Percentiles rank a stretch among this genome's conserved stretches.
Evolutionary conservation across 2,888 invertebrate species (phyloP).

Genomic region (Poecilobothrus nobilitatus): DNA sequence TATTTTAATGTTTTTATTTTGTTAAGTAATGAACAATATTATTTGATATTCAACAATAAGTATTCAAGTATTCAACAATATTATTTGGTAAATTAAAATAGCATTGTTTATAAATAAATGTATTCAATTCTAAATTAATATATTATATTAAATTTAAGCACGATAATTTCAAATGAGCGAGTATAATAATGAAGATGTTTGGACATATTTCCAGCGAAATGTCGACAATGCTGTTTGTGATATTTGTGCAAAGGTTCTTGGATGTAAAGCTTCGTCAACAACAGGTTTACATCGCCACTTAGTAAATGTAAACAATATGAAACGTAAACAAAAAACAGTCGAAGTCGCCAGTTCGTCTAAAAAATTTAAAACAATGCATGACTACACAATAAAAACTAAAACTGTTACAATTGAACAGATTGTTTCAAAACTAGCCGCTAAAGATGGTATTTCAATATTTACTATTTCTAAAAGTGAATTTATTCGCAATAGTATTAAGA

Average conservation of each 20-base stretch:
- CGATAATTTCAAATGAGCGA: not conserved
- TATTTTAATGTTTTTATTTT: too few relatives aligned
- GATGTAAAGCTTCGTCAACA: constrained; percentile 12
- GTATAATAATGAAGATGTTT: constrained; percentile 9
- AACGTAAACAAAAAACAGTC: not conserved
- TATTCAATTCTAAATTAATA: not conserved
- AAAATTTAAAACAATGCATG: constrained; percentile 1
- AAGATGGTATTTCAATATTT: constrained; percentile 11
- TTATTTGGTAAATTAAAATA: not conserved
- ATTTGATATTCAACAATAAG: too few relatives aligned
- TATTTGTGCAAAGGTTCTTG: not conserved
- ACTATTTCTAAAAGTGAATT: constrained; percentile 11
- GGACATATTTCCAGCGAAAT: constrained; percentile 7
- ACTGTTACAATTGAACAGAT: not conserved
- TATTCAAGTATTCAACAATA: too few relatives aligned
- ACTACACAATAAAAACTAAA: not conserved
- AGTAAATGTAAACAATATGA: constrained; percentile 5
- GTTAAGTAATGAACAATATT: too few relatives aligned
- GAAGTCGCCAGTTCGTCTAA: not conserved
- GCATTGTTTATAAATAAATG: not conserved
- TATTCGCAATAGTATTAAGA: constrained; percentile 7
- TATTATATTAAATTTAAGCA: not conserved
- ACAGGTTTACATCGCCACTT: constrained; percentile 14
- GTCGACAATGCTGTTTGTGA: constrained; percentile 2
- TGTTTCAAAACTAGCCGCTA: constrained; percentile 9